Evolutionary conservation across 2,113 vertebrate genomes (phyloP).

Genomic region (Tricholaema leucomelas): DNA sequence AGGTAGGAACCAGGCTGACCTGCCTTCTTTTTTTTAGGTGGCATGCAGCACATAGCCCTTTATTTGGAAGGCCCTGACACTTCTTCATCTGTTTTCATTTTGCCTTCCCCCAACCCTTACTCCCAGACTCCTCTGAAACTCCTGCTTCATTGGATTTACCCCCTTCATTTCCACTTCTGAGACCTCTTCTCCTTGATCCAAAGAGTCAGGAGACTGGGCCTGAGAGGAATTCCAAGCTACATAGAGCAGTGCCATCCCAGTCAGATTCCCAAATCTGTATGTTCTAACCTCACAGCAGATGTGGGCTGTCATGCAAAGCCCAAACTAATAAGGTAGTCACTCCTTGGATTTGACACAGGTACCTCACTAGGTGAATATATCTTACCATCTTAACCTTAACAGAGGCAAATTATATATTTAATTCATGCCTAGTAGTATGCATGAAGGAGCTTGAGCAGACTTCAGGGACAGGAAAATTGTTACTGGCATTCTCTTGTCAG

Average conservation of each 20-base stretch:
- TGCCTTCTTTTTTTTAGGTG: background rate
- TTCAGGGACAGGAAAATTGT: background rate
- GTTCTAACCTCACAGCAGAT: background rate
- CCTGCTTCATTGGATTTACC: background rate
- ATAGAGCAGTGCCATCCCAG: background rate
- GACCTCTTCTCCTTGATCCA: background rate
- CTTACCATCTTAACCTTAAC: background rate
- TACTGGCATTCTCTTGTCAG: background rate
- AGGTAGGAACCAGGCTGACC: background rate
- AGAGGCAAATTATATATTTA: background rate
- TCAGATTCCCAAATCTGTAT: background rate
- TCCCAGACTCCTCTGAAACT: background rate
- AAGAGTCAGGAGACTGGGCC: background rate
- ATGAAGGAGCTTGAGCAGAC: background rate
- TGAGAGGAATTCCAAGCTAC: background rate
- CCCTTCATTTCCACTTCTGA: background rate
- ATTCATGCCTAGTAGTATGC: fast-evolving
- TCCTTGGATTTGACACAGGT: background rate
- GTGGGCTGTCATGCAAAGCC: background rate
- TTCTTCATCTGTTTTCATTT: background rate
- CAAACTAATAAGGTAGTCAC: background rate
- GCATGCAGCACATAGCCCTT: background rate
- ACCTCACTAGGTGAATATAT: background rate
- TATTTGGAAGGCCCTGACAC: background rate
- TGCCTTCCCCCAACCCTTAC: background rate